Base-by-base conservation (phyloP, 2,797 vertebrate species). In the Lophotriccus pileatus region DNA sequence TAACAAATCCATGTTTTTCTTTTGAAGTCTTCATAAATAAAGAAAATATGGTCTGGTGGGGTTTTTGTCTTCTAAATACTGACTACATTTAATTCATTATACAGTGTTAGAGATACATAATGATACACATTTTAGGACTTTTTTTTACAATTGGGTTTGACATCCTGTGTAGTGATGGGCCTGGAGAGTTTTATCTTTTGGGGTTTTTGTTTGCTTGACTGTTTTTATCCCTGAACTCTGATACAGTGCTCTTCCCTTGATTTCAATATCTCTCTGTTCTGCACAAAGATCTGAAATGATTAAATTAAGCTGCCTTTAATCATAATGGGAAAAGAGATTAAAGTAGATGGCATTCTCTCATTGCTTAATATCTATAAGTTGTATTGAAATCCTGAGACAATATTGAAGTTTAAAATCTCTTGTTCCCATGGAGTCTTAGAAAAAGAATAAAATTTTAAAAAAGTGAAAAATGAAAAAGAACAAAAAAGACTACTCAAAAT, bases 121-220 rank as follows among this genome's bases (percentile, higher is more conserved):
- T 44, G 41, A 79, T 32, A 24, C 4, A 6, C 53, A 66, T 66
- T 77, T 90, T 60, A 83, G 36, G 5, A 59, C 24, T 2, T 30
- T 53, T 53, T 62, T 79, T 87, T 43, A 25, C 59, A 52, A 23
- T 28, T 87, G 5, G 1, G 4, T 70, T 90, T 86, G 30, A 43
- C 32, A 15, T 27, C 7, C 32, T 67, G 10, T 43, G 15, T 22
- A 63, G 9, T 0, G 0, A 83, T 23, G 23, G 6, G 4, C 27
- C 43, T 74, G 20, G 21, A 62, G 4, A 25, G 7, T 50, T 75
- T 82, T 34, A 46, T 24, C 16, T 30, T 52, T 73, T 72, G 52
- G 7, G 2, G 8, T 23, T 64, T 4, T 50, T 79, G 6, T 12
- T 77, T 86, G 1, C 0, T 39, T 78, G 19, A 2, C 13, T 55